A percentile compares a stretch with the other conserved stretches of the same genome.
These are phyloP conservation scores for Agrotis exclamationis DNA, from an alignment of 2,888 invertebrate species.

Conservation along the genomic window DNA sequence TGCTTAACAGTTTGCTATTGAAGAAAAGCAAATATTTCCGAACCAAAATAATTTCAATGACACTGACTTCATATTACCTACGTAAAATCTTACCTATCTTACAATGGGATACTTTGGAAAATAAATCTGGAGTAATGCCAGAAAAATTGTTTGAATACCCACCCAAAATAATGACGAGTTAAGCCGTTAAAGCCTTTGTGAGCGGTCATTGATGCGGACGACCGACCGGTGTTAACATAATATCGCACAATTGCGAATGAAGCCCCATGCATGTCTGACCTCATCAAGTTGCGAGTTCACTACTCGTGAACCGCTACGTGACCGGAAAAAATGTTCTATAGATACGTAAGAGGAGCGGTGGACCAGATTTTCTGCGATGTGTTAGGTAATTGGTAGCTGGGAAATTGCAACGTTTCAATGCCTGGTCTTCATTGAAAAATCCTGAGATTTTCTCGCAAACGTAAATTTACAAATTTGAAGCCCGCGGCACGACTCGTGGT, in stretches of 20 bases:
- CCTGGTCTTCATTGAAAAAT: too few species aligned
- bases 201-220: constrained; percentile 56
- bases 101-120: not conserved
- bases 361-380: constrained; percentile 51
- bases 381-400: constrained; percentile 55
- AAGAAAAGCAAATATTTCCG: not conserved
- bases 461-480: too few species aligned
- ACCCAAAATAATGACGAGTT: not conserved
- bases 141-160: not conserved
- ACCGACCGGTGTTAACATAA: constrained; percentile 60
- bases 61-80: not conserved
- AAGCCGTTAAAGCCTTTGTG: constrained; percentile 50
- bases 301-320: constrained; percentile 80
- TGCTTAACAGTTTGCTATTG: not conserved
- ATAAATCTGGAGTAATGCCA: not conserved
- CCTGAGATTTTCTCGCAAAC: too few species aligned
- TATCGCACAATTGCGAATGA: constrained; percentile 61
- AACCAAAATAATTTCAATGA: not conserved
- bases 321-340: constrained; percentile 77
- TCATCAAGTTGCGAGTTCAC: constrained; percentile 75
- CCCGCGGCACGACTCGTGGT: too few species aligned
- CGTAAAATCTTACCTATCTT: not conserved
- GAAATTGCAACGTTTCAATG: constrained; percentile 25
- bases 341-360: constrained; percentile 19
- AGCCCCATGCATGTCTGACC: constrained; percentile 74